phyloP scores from a whole-genome alignment of 2,113 vertebrate species.

The Ciconia stormi region DNA sequence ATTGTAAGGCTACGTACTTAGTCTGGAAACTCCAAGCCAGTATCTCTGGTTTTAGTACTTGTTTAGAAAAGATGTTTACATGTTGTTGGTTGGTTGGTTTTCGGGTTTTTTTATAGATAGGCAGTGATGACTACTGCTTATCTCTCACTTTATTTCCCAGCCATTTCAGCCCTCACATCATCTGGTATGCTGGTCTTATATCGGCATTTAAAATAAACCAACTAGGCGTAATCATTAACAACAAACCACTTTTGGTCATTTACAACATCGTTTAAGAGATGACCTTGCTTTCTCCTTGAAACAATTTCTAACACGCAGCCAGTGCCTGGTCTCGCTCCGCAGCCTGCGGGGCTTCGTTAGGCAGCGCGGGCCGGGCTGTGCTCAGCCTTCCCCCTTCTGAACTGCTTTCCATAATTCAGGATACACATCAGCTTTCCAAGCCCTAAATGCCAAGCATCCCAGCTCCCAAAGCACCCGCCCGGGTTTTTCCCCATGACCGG shows the following conservation, averaged over 20 bases:
- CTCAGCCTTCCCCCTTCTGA: background rate
- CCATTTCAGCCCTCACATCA: background rate
- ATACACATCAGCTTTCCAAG: background rate
- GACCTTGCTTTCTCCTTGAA: background rate
- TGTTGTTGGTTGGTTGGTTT: background rate
- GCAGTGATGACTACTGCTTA: background rate
- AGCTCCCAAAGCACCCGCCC: background rate
- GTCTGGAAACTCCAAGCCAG: background rate
- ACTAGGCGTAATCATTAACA: fast-evolving
- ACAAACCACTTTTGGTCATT: background rate
- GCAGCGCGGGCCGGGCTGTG: background rate
- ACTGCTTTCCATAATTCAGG: background rate
- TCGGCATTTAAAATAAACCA: background rate
- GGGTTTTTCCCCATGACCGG: background rate
- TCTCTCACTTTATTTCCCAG: slow-evolving; percentile 7
- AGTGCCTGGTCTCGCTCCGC: background rate
- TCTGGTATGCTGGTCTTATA: background rate
- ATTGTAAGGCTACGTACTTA: background rate
- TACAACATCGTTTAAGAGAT: background rate
- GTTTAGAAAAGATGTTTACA: background rate
- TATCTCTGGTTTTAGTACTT: background rate
- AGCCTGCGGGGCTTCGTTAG: background rate
- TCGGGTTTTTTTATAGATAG: background rate
- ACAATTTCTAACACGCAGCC: fast-evolving
- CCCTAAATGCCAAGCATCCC: background rate